phyloP scores from a whole-genome alignment of 2,797 vertebrate species.

The Pseudochromis fuscus region DNA sequence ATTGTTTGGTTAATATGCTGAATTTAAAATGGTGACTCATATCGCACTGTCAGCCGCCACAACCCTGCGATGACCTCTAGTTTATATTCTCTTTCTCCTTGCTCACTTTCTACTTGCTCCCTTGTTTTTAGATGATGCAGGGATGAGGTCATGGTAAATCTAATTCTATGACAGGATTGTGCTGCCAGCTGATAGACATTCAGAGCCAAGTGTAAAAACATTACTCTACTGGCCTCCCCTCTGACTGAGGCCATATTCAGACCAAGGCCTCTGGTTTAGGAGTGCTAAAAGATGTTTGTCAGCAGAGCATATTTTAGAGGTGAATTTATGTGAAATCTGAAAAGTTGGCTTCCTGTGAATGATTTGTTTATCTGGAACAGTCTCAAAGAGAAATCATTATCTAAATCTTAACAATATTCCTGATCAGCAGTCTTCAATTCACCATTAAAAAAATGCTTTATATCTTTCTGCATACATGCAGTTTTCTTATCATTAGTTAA shows the following conservation, averaged over 20 bases:
- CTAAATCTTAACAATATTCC: too few species aligned
- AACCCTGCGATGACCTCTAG: conserved; percentile 15
- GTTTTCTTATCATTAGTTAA: not conserved
- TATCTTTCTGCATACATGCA: not conserved
- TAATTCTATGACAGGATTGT: conserved; percentile 23
- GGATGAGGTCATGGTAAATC: conserved; percentile 26
- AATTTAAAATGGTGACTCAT: conserved; percentile 7
- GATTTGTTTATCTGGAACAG: not conserved
- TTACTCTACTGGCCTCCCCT: conserved; percentile 4
- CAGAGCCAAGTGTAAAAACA: conserved; percentile 26
- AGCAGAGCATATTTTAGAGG: not conserved
- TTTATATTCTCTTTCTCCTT: conserved; percentile 12
- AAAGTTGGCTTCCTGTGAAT: not conserved
- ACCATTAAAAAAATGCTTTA: not conserved
- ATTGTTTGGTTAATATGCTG: not conserved
- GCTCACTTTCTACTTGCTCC: conserved; percentile 8
- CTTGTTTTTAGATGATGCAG: not conserved
- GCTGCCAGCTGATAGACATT: conserved; percentile 30
- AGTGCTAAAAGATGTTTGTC: conserved; percentile 11
- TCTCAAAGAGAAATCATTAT: not conserved
- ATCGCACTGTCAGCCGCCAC: too few species aligned
- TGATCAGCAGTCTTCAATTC: too few species aligned
- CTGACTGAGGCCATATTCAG: not conserved
- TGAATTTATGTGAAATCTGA: not conserved
- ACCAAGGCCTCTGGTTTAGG: not conserved